Evolutionary conservation across 2,113 vertebrate genomes (phyloP), one percentile per base, ranked within the genome.

Genomic region (Macaca mulatta): DNA sequence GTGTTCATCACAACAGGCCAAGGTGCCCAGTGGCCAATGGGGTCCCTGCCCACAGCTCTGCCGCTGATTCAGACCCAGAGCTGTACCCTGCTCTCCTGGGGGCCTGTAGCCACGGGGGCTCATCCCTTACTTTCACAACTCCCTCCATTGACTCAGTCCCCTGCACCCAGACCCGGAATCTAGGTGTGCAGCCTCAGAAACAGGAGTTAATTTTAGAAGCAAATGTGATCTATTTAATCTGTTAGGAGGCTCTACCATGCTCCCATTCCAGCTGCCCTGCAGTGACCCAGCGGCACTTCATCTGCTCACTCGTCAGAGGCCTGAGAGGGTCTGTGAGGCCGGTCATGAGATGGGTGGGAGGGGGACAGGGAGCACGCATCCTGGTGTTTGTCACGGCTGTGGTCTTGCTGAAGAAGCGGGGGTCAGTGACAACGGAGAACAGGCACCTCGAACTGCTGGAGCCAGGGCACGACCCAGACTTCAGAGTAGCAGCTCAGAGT

Each of bases 381-480:
- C 20, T 23, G 35, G 12, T 30, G 14, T 22, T 48, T 45, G 0
- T 95, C 38, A 0, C 5, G 22, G 13, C 18, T 23, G 43, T 50
- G 43, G 69, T 55, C 32, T 80, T 25, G 84, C 45, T 45, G 57
- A 45, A 38, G 80, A 94, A 40, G 40, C 25, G 1, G 83, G 35
- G 52, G 27, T 98, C 96, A 97, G 48, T 96, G 97, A 87, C 99
- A 99, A 8, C 16, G 94, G 64, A 97, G 97, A 64, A 98, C 3
- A 0, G 77, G 94, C 7, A 99, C 98, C 3, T 93, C 2, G 0
- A 70, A 93, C 43, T 20, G 91, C 0, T 98, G 97, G 93, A 98
- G 94, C 99, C 99, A 99, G 69, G 99, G 98, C 1, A 61, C 96
- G 83, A 98, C 98, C 99, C 99, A 99, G 74, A 99, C 98, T 72